Conservation (phyloP, 2,797 vertebrate genomes). For the Spea hammondii region DNA sequence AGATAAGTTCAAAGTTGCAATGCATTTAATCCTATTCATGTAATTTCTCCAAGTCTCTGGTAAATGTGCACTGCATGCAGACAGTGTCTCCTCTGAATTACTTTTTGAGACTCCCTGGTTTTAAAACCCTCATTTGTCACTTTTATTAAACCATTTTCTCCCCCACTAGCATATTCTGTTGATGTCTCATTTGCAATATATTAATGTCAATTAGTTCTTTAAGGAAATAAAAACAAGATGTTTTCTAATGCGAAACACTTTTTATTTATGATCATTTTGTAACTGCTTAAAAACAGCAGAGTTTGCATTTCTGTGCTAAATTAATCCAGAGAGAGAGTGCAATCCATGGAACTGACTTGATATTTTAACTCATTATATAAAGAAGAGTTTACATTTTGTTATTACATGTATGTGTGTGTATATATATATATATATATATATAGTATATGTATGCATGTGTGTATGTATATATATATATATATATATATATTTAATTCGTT, state of each 20-base stretch:
- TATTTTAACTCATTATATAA: not conserved
- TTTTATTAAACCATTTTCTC: conserved; percentile 61
- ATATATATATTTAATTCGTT: not conserved
- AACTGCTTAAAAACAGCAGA: conserved; percentile 36
- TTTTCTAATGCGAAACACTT: conserved; percentile 57
- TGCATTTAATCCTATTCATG: conserved; percentile 66
- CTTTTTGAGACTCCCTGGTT: not conserved
- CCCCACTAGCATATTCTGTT: conserved; percentile 48
- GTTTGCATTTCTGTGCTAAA: conserved; percentile 8
- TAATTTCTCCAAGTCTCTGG: conserved; percentile 61
- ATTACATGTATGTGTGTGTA: not conserved
- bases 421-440: not conserved
- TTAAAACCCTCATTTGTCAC: conserved; percentile 52
- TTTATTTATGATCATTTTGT: conserved; percentile 60
- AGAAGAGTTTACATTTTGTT: not conserved
- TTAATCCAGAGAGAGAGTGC: not conserved
- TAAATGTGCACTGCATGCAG: conserved; percentile 43
- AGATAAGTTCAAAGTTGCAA: conserved; percentile 69
- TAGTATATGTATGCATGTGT: not conserved
- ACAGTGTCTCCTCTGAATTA: conserved; percentile 47
- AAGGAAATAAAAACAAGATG: conserved; percentile 66
- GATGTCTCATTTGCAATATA: conserved; percentile 57
- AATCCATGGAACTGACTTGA: not conserved
- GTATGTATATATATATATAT: not conserved
- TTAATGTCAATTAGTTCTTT: conserved; percentile 60